phyloP scores from a whole-genome alignment of 2,797 vertebrate species.

The Vireo griseus region DNA sequence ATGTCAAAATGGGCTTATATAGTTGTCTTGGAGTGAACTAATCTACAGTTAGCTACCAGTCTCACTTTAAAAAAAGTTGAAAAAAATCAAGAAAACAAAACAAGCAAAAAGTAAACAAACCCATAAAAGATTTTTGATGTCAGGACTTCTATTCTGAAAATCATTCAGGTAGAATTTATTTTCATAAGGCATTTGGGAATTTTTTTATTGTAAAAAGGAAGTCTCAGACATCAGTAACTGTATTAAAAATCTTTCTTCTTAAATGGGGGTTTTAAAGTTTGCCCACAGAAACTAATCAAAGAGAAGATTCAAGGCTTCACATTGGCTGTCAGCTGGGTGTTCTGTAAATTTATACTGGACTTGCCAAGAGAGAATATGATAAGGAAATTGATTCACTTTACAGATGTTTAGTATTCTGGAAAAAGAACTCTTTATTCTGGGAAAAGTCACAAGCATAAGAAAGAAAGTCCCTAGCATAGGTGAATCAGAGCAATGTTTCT shows the following conservation, averaged over 20 bases:
- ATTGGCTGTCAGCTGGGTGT: not conserved
- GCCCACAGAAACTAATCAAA: not conserved
- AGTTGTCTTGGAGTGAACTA: not conserved
- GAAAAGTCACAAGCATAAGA: not conserved
- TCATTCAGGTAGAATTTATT: not conserved
- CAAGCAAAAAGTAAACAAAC: not conserved
- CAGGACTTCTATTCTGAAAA: not conserved
- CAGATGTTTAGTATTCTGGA: not conserved
- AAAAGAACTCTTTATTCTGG: not conserved
- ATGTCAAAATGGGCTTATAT: not conserved
- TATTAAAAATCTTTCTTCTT: not conserved
- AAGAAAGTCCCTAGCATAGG: not conserved
- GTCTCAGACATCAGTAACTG: not conserved
- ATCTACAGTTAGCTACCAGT: not conserved
- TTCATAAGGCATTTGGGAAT: not conserved
- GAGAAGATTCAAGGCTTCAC: not conserved
- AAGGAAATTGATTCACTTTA: not conserved
- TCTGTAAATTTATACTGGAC: not conserved
- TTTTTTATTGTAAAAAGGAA: not conserved
- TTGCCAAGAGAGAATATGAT: not conserved
- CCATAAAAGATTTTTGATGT: not conserved
- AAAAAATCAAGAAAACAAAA: not conserved
- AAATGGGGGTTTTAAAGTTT: not conserved
- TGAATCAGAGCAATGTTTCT: not conserved
- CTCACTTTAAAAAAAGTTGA: not conserved